Evolutionary conservation across 2,797 vertebrate species (phyloP), one percentile per base, ranked within the genome.

Genomic region (Dryobates pubescens): DNA sequence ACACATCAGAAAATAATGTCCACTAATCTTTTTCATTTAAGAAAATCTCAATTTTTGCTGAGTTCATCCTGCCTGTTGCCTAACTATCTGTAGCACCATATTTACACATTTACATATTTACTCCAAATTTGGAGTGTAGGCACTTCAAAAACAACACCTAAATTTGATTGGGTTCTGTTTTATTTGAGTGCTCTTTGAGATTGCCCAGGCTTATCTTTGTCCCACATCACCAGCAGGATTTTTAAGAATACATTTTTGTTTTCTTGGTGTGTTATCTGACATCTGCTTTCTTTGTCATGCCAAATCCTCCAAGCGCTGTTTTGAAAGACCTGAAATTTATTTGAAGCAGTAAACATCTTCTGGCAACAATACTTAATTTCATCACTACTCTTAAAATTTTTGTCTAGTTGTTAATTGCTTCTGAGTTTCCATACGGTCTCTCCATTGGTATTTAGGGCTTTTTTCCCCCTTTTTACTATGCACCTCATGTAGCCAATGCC

Each of bases 361-460:
- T 95, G 85, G 94, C 93, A 94, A 91, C 80, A 96, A 89, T 93
- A 92, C 74, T 95, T 96, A 95, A 93, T 96, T 96, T 96, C 94
- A 96, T 95, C 94, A 93, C 95, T 96, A 93, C 93, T 95, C 93
- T 96, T 96, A 96, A 95, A 95, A 96, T 56, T 93, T 95, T 96
- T 92, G 89, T 92, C 89, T 91, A 62, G 51, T 22, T 93, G 92
- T 89, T 95, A 93, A 96, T 96, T 95, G 93, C 85, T 94, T 93
- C 74, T 88, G 77, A 91, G 69, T 83, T 95, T 91, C 93, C 87
- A 94, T 95, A 95, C 89, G 18, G 87, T 95, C n/a, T 92, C 68
- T 79, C 80, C 68, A 84, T 74, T 94, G 69, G 77, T 90, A 77
- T 82, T 78, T 74, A 93, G 82, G 36, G 32, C 47, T 64, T 61